phyloP scores from a whole-genome alignment of 2,797 vertebrate genomes.

The Protosalanx chinensis region DNA sequence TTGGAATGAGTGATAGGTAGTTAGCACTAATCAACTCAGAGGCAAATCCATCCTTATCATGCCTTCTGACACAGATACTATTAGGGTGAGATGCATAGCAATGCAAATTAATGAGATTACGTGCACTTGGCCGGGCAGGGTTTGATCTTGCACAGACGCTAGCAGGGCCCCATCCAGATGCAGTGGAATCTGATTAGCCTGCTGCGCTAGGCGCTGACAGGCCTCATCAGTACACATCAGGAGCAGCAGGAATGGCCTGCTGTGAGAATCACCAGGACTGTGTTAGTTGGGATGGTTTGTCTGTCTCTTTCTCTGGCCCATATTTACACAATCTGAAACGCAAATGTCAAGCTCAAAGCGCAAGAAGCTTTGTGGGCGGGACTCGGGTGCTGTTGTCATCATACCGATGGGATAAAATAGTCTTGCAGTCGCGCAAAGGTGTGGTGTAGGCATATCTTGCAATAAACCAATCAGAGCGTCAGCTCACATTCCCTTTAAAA shows the following conservation, averaged over 20 bases:
- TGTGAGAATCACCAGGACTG: conserved; percentile 54
- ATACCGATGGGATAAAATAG: too few relatives aligned
- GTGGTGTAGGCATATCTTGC: too few relatives aligned
- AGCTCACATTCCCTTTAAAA: too few relatives aligned
- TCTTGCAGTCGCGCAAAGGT: too few relatives aligned
- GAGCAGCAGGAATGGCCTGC: conserved; percentile 36
- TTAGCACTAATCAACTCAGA: conserved; percentile 60
- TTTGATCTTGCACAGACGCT: conserved; percentile 63
- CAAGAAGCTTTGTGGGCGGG: too few relatives aligned
- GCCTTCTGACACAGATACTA: conserved; percentile 69
- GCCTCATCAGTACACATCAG: conserved; percentile 71
- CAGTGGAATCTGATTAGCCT: conserved; percentile 45
- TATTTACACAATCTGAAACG: too few relatives aligned
- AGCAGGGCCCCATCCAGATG: conserved; percentile 43
- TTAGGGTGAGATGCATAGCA: conserved; percentile 71
- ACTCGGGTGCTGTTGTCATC: too few relatives aligned
- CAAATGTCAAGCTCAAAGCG: too few relatives aligned
- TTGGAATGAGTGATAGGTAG: conserved; percentile 7
- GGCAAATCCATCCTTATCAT: conserved; percentile 65
- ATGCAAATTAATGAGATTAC: conserved; percentile 71
- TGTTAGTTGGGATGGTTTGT: background rate
- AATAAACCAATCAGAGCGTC: too few relatives aligned
- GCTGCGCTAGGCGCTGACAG: conserved; percentile 59
- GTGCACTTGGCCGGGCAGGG: conserved; percentile 11
- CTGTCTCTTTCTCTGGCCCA: background rate